phyloP scores from a whole-genome alignment of 2,888 invertebrate genomes.

The Brenthis ino region DNA sequence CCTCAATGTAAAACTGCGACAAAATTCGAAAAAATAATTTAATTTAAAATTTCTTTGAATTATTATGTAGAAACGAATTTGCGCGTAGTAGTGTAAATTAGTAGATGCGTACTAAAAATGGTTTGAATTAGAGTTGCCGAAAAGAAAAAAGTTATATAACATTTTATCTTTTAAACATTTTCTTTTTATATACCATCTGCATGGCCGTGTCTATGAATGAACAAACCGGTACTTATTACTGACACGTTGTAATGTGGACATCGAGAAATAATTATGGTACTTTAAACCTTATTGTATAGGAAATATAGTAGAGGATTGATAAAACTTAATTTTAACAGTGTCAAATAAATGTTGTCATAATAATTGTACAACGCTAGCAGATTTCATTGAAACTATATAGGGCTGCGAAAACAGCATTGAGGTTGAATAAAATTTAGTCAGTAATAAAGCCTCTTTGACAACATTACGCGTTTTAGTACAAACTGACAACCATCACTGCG shows the following conservation, averaged over 20 bases:
- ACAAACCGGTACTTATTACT: conserved; percentile 59
- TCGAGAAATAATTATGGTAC: conserved; percentile 27
- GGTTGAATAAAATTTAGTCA: neutral
- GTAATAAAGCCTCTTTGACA: neutral
- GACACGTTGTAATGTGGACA: conserved; percentile 42
- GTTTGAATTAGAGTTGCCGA: no score
- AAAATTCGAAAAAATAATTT: no score
- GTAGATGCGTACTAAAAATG: no score
- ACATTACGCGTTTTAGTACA: no score
- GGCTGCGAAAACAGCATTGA: neutral
- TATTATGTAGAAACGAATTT: no score
- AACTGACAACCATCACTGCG: no score
- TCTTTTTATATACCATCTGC: conserved; percentile 22
- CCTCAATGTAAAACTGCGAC: no score
- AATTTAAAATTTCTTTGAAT: no score
- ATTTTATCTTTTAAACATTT: conserved; percentile 32
- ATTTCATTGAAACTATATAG: conserved; percentile 61
- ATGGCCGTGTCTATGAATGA: conserved; percentile 58
- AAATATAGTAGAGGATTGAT: conserved; percentile 19
- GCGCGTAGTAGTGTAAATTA: no score
- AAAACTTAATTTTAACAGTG: conserved; percentile 9
- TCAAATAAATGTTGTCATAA: conserved; percentile 44
- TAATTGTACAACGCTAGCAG: conserved; percentile 63
- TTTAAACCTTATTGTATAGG: conserved; percentile 25
- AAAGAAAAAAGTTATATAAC: no score